Percentiles rank a stretch among this genome's conserved stretches.
Evolutionary conservation across 2,113 vertebrate genomes (phyloP).

Genomic region (Phrynocephalus versicolor): DNA sequence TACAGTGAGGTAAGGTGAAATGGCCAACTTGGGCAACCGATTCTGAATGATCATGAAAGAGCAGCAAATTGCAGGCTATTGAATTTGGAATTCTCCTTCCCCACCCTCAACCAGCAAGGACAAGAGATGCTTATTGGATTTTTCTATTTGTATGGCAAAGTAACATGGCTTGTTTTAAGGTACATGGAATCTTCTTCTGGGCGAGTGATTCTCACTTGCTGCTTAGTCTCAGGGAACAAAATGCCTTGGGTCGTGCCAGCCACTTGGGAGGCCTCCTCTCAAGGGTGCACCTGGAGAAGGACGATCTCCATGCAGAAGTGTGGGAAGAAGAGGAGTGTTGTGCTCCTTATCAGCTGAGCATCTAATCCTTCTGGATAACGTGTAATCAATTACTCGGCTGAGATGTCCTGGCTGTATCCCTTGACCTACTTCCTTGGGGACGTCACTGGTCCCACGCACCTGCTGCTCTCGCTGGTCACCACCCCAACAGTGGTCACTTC

Average conservation of each 20-base stretch:
- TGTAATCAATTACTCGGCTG: neutral
- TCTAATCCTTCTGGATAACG: neutral
- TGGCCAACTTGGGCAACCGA: too few species aligned
- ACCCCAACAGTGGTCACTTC: neutral
- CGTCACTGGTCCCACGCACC: neutral
- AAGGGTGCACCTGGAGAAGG: accelerated
- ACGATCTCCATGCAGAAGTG: neutral
- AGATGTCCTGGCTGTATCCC: neutral
- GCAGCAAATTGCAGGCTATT: too few species aligned
- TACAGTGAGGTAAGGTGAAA: too few species aligned
- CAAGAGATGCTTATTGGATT: too few species aligned
- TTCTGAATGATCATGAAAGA: too few species aligned
- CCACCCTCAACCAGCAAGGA: too few species aligned
- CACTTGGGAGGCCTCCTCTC: neutral
- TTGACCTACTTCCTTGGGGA: neutral
- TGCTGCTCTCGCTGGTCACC: neutral
- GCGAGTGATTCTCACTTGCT: too few species aligned
- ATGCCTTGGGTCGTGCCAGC: neutral
- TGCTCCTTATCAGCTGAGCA: neutral
- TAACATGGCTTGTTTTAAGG: too few species aligned
- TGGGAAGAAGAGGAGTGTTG: neutral
- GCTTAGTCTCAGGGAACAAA: neutral
- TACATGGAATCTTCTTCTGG: too few species aligned
- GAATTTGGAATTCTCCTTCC: too few species aligned
- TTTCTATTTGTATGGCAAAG: too few species aligned